These are phyloP conservation scores for Flexamia atlantica DNA, from an alignment of 2,888 invertebrate species.

Conservation along the genomic window DNA sequence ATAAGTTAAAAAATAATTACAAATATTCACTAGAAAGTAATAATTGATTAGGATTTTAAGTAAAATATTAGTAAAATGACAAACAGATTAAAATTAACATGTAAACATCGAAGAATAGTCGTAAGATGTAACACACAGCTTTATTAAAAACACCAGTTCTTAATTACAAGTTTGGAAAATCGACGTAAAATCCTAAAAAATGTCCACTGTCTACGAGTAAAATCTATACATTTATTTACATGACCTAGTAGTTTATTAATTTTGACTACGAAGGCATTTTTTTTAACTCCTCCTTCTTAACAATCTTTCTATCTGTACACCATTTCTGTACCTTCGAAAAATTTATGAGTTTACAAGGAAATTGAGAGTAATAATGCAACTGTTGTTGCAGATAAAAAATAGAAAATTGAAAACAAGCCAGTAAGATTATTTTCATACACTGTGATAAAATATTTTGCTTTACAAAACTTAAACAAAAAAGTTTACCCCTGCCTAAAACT, in stretches of 20 bases:
- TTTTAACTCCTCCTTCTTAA: slow-evolving; percentile 5
- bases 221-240: slow-evolving; percentile 32
- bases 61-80: neutral
- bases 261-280: slow-evolving; percentile 38
- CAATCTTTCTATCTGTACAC: neutral
- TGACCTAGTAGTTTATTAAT: slow-evolving; percentile 16
- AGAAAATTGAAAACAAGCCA: too few species aligned
- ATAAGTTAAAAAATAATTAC: neutral
- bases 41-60: slow-evolving; percentile 1
- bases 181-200: slow-evolving; percentile 23
- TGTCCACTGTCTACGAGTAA: neutral
- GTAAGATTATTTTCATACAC: too few species aligned
- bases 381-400: too few species aligned
- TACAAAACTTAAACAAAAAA: too few species aligned
- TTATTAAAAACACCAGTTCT: neutral
- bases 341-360: neutral
- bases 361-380: too few species aligned
- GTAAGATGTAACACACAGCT: neutral
- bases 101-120: slow-evolving; percentile 8
- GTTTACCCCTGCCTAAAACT: too few species aligned
- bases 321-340: slow-evolving; percentile 15
- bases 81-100: slow-evolving; percentile 40
- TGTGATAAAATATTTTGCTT: too few species aligned
- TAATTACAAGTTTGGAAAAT: slow-evolving; percentile 22
- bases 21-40: neutral